Conservation (phyloP, 2,797 vertebrate species). For the Hyperoplus immaculatus region DNA sequence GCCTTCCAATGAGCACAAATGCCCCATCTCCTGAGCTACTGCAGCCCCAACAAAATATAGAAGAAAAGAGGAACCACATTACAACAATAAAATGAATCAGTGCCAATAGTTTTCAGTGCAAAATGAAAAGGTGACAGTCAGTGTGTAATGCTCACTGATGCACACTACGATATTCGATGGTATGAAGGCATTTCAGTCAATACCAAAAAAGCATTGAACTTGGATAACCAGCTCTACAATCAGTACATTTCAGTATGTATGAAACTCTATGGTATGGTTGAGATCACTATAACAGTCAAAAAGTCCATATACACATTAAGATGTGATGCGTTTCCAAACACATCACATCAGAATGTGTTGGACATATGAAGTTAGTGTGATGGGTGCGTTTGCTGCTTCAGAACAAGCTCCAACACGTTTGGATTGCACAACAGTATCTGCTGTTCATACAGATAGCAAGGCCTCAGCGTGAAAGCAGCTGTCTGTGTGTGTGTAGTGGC, state of each 20-base stretch:
- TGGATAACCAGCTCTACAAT: no score
- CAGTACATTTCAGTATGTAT: background rate
- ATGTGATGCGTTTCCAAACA: background rate
- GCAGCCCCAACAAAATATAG: no score
- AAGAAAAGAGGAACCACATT: no score
- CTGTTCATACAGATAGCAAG: conserved; percentile 16
- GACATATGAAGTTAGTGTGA: conserved; percentile 4
- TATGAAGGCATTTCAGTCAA: no score
- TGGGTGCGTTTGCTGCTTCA: conserved; percentile 25
- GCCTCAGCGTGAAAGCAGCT: background rate
- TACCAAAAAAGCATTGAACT: no score
- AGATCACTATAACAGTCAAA: background rate
- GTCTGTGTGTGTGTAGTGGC: background rate
- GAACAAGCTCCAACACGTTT: conserved; percentile 50
- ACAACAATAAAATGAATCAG: no score
- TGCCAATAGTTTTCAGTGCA: no score
- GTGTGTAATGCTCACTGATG: no score
- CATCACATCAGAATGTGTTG: conserved; percentile 2
- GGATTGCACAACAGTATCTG: conserved; percentile 43
- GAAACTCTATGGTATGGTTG: background rate
- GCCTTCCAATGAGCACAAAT: no score
- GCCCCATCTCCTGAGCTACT: no score
- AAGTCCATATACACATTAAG: background rate
- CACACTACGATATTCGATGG: no score
- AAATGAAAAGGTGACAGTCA: no score